Evolutionary conservation across 2,113 vertebrate species (phyloP).

Genomic region (Campylomormyrus numenius): DNA sequence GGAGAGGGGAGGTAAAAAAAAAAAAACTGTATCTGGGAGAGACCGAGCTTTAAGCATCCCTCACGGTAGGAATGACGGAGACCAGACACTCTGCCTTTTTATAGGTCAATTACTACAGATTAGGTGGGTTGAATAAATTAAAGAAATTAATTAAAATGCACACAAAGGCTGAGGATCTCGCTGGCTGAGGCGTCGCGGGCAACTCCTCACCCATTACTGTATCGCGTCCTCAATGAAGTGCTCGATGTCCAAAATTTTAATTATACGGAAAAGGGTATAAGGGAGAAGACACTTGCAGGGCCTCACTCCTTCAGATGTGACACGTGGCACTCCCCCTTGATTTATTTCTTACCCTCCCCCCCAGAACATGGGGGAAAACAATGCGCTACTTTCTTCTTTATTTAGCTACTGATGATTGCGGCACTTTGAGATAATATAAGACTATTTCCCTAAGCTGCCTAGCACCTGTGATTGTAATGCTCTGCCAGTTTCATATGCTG

Average conservation of each 20-base stretch:
- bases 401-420: background rate
- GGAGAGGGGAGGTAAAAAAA: slow-evolving; percentile 8
- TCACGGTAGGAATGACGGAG: slow-evolving; percentile 75
- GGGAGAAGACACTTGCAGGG: slow-evolving; percentile 29
- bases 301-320: background rate
- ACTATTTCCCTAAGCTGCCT: background rate
- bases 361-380: background rate
- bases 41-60: slow-evolving; percentile 61
- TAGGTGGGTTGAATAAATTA: slow-evolving; percentile 77
- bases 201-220: slow-evolving; percentile 42
- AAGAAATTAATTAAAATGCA: slow-evolving; percentile 71
- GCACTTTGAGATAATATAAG: background rate
- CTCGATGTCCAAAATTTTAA: slow-evolving; percentile 60
- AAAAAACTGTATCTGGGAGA: slow-evolving; percentile 52
- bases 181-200: slow-evolving; percentile 56
- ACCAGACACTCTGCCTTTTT: slow-evolving; percentile 73
- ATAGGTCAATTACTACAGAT: slow-evolving; percentile 87
- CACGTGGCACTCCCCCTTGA: background rate
- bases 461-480: background rate
- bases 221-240: slow-evolving; percentile 48
- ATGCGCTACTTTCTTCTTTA: background rate
- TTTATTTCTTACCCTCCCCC: background rate
- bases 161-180: slow-evolving; percentile 51
- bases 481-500: background rate
- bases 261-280: slow-evolving; percentile 55